Conservation (phyloP, 1,140 invertebrate genomes). For the Lethocerus indicus region DNA sequence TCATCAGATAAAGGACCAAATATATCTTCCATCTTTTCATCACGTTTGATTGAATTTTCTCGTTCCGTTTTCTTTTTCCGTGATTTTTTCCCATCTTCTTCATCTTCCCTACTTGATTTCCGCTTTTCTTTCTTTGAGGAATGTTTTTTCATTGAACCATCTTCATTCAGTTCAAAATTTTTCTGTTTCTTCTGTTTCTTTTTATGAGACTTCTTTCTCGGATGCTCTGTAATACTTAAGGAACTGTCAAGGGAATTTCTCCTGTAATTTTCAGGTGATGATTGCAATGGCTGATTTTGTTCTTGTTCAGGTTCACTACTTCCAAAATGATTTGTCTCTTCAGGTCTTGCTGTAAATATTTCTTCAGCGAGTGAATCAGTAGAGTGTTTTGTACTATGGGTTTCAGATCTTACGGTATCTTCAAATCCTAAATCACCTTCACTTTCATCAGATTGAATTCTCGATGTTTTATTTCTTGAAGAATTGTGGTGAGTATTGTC, state of each 20-base stretch:
- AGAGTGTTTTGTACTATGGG: background rate
- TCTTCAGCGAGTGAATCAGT: background rate
- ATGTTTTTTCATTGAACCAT: slow-evolving; percentile 21
- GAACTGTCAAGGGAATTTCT: slow-evolving; percentile 15
- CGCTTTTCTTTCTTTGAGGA: slow-evolving; percentile 22
- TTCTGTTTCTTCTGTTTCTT: slow-evolving; percentile 68
- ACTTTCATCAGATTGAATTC: slow-evolving; percentile 39
- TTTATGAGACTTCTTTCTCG: slow-evolving; percentile 53
- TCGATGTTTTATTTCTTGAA: slow-evolving; percentile 29
- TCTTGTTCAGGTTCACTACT: slow-evolving; percentile 11
- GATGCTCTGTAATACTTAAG: slow-evolving; percentile 11
- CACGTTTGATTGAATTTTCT: slow-evolving; percentile 28
- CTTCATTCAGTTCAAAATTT: slow-evolving; percentile 23
- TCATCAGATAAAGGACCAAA: slow-evolving; percentile 74
- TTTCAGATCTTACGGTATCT: slow-evolving; percentile 10
- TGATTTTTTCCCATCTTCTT: slow-evolving; percentile 37
- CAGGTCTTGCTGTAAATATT: slow-evolving; percentile 2
- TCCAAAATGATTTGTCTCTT: slow-evolving; percentile 10
- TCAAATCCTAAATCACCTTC: slow-evolving; percentile 30
- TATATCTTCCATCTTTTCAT: slow-evolving; percentile 70
- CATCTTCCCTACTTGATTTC: slow-evolving; percentile 19
- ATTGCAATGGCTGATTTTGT: slow-evolving; percentile 3
- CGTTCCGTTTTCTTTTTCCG: slow-evolving; percentile 21
- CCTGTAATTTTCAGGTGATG: slow-evolving; percentile 10
- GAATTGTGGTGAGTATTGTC: slow-evolving; percentile 24